Evolutionary conservation across 1,140 invertebrate genomes (phyloP).

Genomic region (Heliconius melpomene): DNA sequence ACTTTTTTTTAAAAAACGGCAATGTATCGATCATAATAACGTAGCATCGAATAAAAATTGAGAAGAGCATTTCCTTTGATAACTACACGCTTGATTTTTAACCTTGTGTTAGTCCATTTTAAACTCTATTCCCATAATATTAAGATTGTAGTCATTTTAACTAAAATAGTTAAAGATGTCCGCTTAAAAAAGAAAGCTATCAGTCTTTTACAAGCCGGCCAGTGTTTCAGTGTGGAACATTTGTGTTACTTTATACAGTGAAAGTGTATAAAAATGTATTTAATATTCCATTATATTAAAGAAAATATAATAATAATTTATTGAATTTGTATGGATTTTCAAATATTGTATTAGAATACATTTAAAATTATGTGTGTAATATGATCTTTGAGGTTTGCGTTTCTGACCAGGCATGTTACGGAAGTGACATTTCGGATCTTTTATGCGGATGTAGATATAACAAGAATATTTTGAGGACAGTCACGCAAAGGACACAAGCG

Average conservation of each 20-base stretch:
- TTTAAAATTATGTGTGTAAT: too few species aligned
- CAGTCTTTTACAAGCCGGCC: not conserved
- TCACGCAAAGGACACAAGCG: too few species aligned
- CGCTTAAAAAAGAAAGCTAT: conserved; percentile 34
- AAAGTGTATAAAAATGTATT: not conserved
- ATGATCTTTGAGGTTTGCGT: too few species aligned
- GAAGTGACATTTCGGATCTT: too few species aligned
- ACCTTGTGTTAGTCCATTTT: conserved; percentile 14
- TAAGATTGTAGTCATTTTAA: not conserved
- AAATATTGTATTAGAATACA: too few species aligned
- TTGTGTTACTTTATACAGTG: conserved; percentile 2
- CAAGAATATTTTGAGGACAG: too few species aligned
- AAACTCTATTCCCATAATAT: not conserved
- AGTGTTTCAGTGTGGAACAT: conserved; percentile 17
- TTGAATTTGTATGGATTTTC: too few species aligned
- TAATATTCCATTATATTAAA: not conserved
- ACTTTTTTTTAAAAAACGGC: conserved; percentile 1
- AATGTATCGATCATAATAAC: conserved; percentile 37
- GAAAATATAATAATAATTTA: too few species aligned
- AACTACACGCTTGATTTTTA: conserved; percentile 14
- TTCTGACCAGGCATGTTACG: too few species aligned
- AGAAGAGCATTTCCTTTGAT: conserved; percentile 20
- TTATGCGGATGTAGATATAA: too few species aligned
- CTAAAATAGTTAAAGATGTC: conserved; percentile 13
- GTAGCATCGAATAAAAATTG: conserved; percentile 25